Evolutionary conservation across 2,888 invertebrate genomes (phyloP).

Genomic region (Ormyrus labotus): DNA sequence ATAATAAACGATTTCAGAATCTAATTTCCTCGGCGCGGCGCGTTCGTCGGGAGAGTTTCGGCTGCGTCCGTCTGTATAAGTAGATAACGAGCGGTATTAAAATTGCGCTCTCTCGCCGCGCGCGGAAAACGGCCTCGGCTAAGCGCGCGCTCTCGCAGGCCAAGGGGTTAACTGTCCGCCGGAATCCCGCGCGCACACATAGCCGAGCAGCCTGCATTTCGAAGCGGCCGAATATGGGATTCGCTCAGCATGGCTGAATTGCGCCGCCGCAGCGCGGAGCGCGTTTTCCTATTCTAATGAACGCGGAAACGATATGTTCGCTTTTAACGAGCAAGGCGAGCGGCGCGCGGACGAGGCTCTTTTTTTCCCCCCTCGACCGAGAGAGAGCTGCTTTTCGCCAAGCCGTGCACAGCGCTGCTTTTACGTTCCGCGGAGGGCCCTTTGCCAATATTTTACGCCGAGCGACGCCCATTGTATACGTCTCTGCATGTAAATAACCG

Average conservation of each 20-base stretch:
- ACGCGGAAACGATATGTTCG: constrained; percentile 64
- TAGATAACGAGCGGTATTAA: constrained; percentile 48
- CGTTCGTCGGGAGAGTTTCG: background rate
- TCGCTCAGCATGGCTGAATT: constrained; percentile 7
- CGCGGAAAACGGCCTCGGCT: no score
- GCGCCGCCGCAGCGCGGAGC: background rate
- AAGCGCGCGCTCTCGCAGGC: constrained; percentile 2
- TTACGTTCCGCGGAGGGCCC: no score
- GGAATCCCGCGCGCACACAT: background rate
- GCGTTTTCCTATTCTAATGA: constrained; percentile 65
- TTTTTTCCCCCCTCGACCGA: background rate
- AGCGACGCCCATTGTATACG: constrained; percentile 27
- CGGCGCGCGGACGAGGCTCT: constrained; percentile 11
- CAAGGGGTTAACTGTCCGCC: constrained; percentile 30
- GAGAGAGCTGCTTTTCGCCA: no score
- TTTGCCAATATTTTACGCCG: constrained; percentile 31
- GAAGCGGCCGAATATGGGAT: constrained; percentile 41
- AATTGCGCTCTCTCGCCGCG: background rate
- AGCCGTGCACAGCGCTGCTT: no score
- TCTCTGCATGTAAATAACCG: constrained; percentile 34
- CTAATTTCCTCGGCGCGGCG: constrained; percentile 16
- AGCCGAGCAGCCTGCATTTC: constrained; percentile 2
- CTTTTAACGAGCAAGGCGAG: constrained; percentile 57
- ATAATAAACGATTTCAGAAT: constrained; percentile 24
- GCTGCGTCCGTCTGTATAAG: constrained; percentile 52